Evolutionary conservation across 1,140 invertebrate genomes (phyloP).

Genomic region (Elymnias hypermnestra): DNA sequence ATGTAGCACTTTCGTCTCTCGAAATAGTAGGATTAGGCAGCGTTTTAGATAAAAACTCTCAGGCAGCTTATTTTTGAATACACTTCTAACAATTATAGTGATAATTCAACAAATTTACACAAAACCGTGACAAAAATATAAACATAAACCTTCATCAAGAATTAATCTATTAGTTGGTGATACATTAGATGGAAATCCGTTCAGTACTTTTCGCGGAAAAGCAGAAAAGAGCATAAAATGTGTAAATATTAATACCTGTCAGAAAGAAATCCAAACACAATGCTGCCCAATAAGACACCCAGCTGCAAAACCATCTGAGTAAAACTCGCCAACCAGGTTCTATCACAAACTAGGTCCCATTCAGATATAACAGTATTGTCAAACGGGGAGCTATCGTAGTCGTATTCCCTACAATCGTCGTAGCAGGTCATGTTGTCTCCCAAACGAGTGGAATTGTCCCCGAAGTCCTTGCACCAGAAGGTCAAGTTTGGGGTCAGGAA

Average conservation of each 20-base stretch:
- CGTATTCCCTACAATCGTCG: conserved; percentile 36
- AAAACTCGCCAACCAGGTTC: conserved; percentile 66
- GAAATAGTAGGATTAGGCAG: no score
- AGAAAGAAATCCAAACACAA: conserved; percentile 72
- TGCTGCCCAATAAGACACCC: conserved; percentile 73
- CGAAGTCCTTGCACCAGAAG: conserved; percentile 37
- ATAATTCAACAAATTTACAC: no score
- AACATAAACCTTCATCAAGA: no score
- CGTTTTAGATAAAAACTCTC: no score
- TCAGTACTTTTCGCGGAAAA: no score
- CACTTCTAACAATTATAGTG: no score
- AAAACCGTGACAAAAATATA: no score
- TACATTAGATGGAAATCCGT: no score
- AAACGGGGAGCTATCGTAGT: conserved; percentile 66
- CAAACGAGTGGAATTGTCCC: conserved; percentile 23
- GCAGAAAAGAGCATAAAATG: no score
- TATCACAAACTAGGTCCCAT: conserved; percentile 74
- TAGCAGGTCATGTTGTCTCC: conserved; percentile 48
- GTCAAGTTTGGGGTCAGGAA: conserved; percentile 51
- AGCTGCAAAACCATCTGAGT: conserved; percentile 73
- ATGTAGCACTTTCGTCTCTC: no score
- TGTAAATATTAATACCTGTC: conserved; percentile 45
- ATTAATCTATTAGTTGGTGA: no score
- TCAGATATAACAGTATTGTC: conserved; percentile 71
- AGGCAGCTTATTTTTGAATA: no score